Conservation (phyloP, 2,888 invertebrate genomes). For the Salticus scenicus region DNA sequence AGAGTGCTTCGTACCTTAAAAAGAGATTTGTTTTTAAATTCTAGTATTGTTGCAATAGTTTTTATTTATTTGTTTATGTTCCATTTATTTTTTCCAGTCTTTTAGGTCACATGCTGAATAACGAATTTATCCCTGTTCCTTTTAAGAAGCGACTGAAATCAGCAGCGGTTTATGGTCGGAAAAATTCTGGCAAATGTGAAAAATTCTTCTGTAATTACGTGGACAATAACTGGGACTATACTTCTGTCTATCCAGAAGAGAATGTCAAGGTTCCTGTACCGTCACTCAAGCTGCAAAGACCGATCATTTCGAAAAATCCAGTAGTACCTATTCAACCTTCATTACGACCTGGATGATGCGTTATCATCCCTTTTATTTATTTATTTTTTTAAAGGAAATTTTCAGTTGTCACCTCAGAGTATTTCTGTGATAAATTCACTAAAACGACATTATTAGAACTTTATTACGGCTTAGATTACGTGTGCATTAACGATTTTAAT, state of each 20-base stretch:
- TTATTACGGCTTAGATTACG: too few relatives aligned
- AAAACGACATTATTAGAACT: too few relatives aligned
- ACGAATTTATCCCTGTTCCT: constrained; percentile 70
- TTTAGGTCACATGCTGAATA: constrained; percentile 71
- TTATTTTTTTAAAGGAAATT: too few relatives aligned
- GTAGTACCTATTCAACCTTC: background rate
- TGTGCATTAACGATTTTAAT: too few relatives aligned
- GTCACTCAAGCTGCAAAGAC: background rate
- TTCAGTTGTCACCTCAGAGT: too few relatives aligned
- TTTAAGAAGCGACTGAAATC: constrained; percentile 70
- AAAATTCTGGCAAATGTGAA: constrained; percentile 54
- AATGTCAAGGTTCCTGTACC: background rate
- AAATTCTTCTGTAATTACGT: constrained; percentile 67
- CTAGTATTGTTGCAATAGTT: too few relatives aligned
- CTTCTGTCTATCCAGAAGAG: constrained; percentile 24
- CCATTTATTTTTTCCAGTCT: too few relatives aligned
- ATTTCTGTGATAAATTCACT: too few relatives aligned
- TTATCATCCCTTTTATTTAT: too few relatives aligned
- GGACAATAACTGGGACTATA: constrained; percentile 64
- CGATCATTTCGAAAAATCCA: background rate
- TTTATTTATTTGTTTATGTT: too few relatives aligned
- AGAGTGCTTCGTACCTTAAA: too few relatives aligned
- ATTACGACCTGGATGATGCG: background rate
- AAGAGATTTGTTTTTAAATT: too few relatives aligned
- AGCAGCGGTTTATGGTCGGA: constrained; percentile 69